These are phyloP conservation scores for Eupeodes latifasciatus DNA, from an alignment of 2,888 invertebrate species.

Conservation along the genomic window DNA sequence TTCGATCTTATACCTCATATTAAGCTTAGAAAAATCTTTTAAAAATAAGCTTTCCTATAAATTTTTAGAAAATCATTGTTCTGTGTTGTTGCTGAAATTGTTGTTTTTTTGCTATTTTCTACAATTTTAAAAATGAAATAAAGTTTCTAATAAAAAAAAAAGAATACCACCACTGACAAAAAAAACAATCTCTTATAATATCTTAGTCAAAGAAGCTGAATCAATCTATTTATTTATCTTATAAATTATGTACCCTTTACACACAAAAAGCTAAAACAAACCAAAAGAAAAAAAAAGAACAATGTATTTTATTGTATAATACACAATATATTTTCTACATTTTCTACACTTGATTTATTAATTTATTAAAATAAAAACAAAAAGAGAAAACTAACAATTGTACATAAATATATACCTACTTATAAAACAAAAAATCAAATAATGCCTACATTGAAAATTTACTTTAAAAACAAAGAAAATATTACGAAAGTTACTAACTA, in stretches of 20 bases:
- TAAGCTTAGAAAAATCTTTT: not conserved
- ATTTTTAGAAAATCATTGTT: not conserved
- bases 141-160: constrained; percentile 26
- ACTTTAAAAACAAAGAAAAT: constrained; percentile 32
- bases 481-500: constrained; percentile 36
- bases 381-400: constrained; percentile 10
- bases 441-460: constrained; percentile 55
- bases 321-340: constrained; percentile 75
- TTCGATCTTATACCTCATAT: not conserved
- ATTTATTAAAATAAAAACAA: constrained; percentile 39
- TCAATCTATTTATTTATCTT: constrained; percentile 74
- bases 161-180: constrained; percentile 58
- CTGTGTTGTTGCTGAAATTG: constrained; percentile 14
- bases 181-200: constrained; percentile 17
- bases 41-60: constrained; percentile 12
- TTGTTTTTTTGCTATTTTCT: not conserved
- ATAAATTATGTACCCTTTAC: constrained; percentile 71
- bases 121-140: not conserved
- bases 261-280: constrained; percentile 49
- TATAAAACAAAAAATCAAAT: not conserved
- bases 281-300: constrained; percentile 9
- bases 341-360: constrained; percentile 74
- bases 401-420: not conserved
- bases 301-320: constrained; percentile 59
- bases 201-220: constrained; percentile 46